Evolutionary conservation across 2,888 invertebrate genomes (phyloP).

Genomic region (Odiellus spinosus): DNA sequence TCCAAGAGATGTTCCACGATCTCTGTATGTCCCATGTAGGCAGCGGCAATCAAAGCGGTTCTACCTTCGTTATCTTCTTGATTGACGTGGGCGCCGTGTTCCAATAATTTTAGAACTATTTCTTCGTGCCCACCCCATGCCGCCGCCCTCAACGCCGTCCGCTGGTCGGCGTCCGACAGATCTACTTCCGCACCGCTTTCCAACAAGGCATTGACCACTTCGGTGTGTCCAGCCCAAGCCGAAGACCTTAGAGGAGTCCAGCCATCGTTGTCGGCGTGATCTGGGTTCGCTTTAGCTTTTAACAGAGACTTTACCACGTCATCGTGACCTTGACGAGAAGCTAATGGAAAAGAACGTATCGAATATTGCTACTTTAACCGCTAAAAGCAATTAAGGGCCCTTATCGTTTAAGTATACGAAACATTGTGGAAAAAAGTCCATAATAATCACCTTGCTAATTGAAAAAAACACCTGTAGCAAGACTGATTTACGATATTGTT

Average conservation of each 20-base stretch:
- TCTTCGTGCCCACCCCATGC: slow-evolving; percentile 44
- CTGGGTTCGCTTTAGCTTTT: slow-evolving; percentile 49
- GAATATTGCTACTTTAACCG: not conserved
- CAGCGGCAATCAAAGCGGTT: slow-evolving; percentile 39
- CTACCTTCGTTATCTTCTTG: slow-evolving; percentile 34
- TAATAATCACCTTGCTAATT: not conserved
- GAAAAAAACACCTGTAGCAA: too few relatives aligned
- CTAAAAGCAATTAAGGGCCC: too few relatives aligned
- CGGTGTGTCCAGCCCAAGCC: slow-evolving; percentile 85
- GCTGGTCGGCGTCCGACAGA: slow-evolving; percentile 69
- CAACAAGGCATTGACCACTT: slow-evolving; percentile 27
- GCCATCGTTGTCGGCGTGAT: slow-evolving; percentile 65
- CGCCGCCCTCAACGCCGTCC: slow-evolving; percentile 75
- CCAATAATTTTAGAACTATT: slow-evolving; percentile 29
- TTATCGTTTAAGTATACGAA: too few relatives aligned
- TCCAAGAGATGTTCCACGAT: slow-evolving; percentile 68
- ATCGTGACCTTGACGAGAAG: slow-evolving; percentile 55
- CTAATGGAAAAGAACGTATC: slow-evolving; percentile 6
- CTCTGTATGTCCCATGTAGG: slow-evolving; percentile 90
- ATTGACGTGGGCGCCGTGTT: slow-evolving; percentile 32
- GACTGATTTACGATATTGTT: too few relatives aligned
- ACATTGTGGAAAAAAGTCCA: not conserved
- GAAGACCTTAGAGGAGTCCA: slow-evolving; percentile 84
- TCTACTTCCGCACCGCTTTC: slow-evolving; percentile 63
- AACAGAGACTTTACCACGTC: slow-evolving; percentile 44